Conservation (phyloP, 2,113 vertebrate species). For the Sphaerodactylus townsendi region DNA sequence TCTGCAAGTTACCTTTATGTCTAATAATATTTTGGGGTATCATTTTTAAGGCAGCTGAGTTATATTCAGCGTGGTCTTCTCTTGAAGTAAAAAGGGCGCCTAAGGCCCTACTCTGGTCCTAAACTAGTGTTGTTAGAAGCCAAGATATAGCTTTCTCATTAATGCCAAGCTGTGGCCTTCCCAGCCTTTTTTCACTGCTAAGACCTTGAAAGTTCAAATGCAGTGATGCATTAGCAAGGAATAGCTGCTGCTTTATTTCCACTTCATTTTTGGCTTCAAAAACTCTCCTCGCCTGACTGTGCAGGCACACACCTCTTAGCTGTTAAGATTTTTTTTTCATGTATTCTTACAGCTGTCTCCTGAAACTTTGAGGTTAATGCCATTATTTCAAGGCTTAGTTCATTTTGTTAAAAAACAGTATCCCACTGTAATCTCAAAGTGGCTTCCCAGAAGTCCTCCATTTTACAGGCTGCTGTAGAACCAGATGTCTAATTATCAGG, state of each 20-base stretch:
- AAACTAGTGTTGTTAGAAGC: background rate
- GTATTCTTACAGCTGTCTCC: background rate
- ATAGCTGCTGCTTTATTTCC: background rate
- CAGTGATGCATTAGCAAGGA: background rate
- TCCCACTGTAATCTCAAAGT: background rate
- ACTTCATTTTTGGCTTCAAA: background rate
- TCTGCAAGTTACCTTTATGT: no score
- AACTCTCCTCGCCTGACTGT: fast-evolving
- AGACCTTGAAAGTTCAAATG: background rate
- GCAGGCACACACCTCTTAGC: background rate
- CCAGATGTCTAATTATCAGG: background rate
- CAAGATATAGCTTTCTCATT: background rate
- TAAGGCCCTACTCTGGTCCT: background rate
- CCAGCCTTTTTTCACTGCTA: background rate
- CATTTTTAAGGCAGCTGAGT: no score
- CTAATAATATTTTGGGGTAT: no score
- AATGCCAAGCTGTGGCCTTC: background rate
- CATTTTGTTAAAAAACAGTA: background rate
- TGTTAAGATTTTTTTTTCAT: background rate
- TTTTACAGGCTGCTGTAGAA: background rate
- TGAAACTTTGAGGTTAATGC: background rate
- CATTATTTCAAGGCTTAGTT: background rate
- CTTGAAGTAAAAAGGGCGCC: no score
- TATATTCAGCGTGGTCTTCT: no score
- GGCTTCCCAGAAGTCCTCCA: background rate